Evolutionary conservation across 2,797 vertebrate species (phyloP), one percentile per base, ranked within the genome.

Genomic region (Hephaestus fuliginosus): DNA sequence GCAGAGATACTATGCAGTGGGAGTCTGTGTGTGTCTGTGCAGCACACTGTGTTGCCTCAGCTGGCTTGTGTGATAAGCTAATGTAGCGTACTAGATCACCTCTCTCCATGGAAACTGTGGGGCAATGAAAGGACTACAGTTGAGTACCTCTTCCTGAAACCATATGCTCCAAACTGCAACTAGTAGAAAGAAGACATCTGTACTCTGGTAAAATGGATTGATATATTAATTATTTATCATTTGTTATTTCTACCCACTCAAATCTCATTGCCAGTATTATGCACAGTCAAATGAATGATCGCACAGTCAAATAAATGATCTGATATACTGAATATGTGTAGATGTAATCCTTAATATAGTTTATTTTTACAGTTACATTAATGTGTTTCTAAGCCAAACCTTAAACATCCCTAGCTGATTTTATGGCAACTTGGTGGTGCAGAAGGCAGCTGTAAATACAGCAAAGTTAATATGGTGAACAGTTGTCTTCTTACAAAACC

Each of bases 61-160:
- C 90, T 92, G 91, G 76, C 81, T 78, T 68, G 77, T 65, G 75
- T 7, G 90, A 94, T 92, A 91, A 91, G 89, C 74, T 91, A 90
- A 90, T 89, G 81, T 89, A 77, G 83, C n/a, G 12, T 80, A 51
- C 67, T 39, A 65, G 70, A 92, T 89, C 86, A 87, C 83, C 82
- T 83, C 72, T 91, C 82, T 89, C 91, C 80, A 78, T 90, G 78
- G 88, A 91, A 93, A 92, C 81, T 53, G 57, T 60, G 17, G 74
- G 64, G 65, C 61, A 70, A 74, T 62, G 55, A 72, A 81, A 30
- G 62, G 51, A 64, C 49, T 74, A 49, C 64, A 76, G 70, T 76
- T 52, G 64, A 52, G 44, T 48, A n/a, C 63, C 60, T 74, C 68
- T 39, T 75, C 46, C 43, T 72, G n/a, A 78, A 88, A 60, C 41